Percentiles rank a stretch among this genome's conserved stretches.
Conservation (phyloP, 1,140 invertebrate genomes). For the Brachionus koreanus region DNA sequence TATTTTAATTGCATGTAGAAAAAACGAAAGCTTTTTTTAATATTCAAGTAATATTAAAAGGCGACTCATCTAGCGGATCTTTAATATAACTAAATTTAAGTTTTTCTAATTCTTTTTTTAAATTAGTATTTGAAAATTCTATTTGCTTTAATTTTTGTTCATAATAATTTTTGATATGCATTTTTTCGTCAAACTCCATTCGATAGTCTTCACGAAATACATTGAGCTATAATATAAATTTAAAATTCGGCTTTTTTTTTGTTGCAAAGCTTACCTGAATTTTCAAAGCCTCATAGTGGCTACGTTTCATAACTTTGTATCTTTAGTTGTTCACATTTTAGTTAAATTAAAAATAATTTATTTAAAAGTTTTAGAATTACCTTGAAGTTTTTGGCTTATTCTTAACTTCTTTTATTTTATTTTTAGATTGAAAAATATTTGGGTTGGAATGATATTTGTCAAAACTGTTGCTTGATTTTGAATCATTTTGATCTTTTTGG, state of each 20-base stretch:
- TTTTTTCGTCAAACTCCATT: background rate
- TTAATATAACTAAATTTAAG: background rate
- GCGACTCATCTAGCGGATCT: background rate
- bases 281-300: constrained; percentile 8
- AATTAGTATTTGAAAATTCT: background rate
- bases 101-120: background rate
- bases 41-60: background rate
- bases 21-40: background rate
- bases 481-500: background rate
- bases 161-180: constrained; percentile 6
- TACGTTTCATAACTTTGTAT: background rate
- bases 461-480: background rate
- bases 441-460: background rate
- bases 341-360: background rate
- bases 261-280: background rate
- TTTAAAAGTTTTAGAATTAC: background rate
- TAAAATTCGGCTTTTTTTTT: background rate
- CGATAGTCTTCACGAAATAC: constrained; percentile 10
- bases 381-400: background rate
- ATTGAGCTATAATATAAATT: background rate
- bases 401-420: background rate
- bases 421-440: background rate
- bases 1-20: too few relatives aligned
- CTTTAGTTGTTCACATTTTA: background rate
- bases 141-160: background rate